Base-by-base conservation (phyloP, 2,113 vertebrate genomes). In the Neofelis nebulosa region DNA sequence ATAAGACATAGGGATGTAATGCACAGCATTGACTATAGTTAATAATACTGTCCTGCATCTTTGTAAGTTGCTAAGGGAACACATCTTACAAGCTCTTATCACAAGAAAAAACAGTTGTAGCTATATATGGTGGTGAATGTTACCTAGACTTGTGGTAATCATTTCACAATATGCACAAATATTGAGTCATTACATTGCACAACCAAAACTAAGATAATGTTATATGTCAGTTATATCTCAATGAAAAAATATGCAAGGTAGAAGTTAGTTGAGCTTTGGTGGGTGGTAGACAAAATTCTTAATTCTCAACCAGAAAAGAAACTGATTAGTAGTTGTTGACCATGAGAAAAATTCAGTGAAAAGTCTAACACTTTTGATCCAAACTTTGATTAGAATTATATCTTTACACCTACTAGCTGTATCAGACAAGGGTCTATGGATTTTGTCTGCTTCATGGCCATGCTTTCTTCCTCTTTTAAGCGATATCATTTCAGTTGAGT, bases 281-380 rank as follows among this genome's bases (percentile, higher is more conserved):
- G 4, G 13, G 12, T 48, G 48, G 33, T 63, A 91, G 48, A 63
- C 7, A 91, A 57, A 89, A 82, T 18, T 68, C 1, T 76, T n/a
- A 29, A 76, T 74, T 96, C 5, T 78, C 73, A 68, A 10, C 4
- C 63, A 3, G 21, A 90, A 96, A 97, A 91, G 5, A 85, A 84
- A 83, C 6, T 15, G 27, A 45, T 76, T 81, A 76, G 25, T 66
- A 81, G 14, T 13, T 76, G 29, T n/a, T 87, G 31, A 2, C 19
- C 10, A n/a, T 41, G 19, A 52, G 38, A 38, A 86, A 29, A 90
- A 55, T 1, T 33, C 73, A 36, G n/a, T 57, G 1, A 71, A 71
- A 87, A 65, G 45, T 84, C 1, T 18, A 91, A 13, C 12, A 41
- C 13, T 52, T 69, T 86, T 57, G 14, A 50, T 91, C 14, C 8